phyloP scores from a whole-genome alignment of 1,140 invertebrate genomes.

The Drosophila baimaii region DNA sequence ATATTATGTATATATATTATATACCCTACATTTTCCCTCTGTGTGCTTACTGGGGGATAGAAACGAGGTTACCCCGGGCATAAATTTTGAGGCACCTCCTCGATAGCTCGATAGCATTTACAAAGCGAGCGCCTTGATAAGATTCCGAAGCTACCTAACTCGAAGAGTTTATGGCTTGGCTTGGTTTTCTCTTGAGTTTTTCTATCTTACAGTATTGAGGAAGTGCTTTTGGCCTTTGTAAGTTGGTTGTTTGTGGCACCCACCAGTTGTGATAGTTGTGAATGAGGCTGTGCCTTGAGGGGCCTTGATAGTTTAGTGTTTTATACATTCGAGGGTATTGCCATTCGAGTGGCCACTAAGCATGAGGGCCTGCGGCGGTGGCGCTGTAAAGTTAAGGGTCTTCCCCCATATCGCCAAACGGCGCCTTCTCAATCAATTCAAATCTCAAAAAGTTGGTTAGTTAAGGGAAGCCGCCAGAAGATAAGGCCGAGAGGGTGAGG shows the following conservation, averaged over 20 bases:
- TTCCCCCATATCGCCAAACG: constrained; percentile 10
- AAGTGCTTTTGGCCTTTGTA: constrained; percentile 44
- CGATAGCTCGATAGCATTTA: constrained; percentile 40
- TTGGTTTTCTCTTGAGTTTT: background rate
- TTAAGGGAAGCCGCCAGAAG: background rate
- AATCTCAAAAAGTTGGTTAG: constrained; percentile 6
- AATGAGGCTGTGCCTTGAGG: constrained; percentile 59
- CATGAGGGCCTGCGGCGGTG: constrained; percentile 13
- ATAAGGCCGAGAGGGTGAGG: background rate
- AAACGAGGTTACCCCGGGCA: constrained; percentile 77
- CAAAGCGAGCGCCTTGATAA: constrained; percentile 68
- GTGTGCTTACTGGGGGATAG: constrained; percentile 37
- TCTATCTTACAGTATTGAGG: constrained; percentile 38
- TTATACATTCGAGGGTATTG: constrained; percentile 42
- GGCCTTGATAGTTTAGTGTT: constrained; percentile 40
- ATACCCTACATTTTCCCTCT: background rate
- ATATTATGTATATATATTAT: too few relatives aligned
- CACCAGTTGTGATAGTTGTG: constrained; percentile 37
- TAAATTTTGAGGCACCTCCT: constrained; percentile 59
- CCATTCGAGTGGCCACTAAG: constrained; percentile 38
- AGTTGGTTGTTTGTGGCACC: constrained; percentile 60
- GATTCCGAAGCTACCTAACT: constrained; percentile 63
- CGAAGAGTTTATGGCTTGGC: too few relatives aligned
- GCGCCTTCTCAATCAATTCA: constrained; percentile 23
- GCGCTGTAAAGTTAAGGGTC: constrained; percentile 29